A percentile compares a stretch with the other conserved stretches of the same genome.
phyloP scores from a whole-genome alignment of 2,888 invertebrate genomes.

The Hanleya hanleyi region DNA sequence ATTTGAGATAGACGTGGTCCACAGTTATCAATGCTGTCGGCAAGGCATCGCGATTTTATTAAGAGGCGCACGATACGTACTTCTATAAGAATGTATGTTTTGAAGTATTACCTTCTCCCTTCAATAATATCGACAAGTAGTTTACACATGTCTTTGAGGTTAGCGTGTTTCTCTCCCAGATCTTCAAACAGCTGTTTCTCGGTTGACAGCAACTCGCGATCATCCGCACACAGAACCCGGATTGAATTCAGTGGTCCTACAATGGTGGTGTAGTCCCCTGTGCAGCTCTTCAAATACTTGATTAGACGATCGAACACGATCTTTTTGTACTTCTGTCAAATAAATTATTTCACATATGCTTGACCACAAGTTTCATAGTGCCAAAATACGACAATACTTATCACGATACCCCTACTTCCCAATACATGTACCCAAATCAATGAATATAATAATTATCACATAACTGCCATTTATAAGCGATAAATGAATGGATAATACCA shows the following conservation, averaged over 20 bases:
- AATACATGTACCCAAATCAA: too few relatives aligned
- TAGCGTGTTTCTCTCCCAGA: constrained; percentile 30
- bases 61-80: not conserved
- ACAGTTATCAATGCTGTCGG: too few relatives aligned
- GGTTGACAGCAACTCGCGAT: constrained; percentile 42
- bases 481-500: too few relatives aligned
- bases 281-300: constrained; percentile 16
- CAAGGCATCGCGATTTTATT: too few relatives aligned
- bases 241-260: constrained; percentile 32
- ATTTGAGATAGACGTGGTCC: too few relatives aligned
- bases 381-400: too few relatives aligned
- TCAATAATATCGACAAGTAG: constrained; percentile 55
- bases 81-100: not conserved
- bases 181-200: constrained; percentile 40
- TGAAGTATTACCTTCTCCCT: constrained; percentile 56
- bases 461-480: too few relatives aligned
- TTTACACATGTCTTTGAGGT: constrained; percentile 42
- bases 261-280: constrained; percentile 26
- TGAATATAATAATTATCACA: too few relatives aligned
- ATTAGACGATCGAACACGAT: constrained; percentile 33
- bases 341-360: too few relatives aligned
- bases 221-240: constrained; percentile 39
- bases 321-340: constrained; percentile 32
- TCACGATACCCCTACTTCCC: too few relatives aligned
- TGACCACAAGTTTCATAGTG: too few relatives aligned